These are phyloP conservation scores for Orchesella flavescens DNA, from an alignment of 2,888 invertebrate species.

Conservation along the genomic window DNA sequence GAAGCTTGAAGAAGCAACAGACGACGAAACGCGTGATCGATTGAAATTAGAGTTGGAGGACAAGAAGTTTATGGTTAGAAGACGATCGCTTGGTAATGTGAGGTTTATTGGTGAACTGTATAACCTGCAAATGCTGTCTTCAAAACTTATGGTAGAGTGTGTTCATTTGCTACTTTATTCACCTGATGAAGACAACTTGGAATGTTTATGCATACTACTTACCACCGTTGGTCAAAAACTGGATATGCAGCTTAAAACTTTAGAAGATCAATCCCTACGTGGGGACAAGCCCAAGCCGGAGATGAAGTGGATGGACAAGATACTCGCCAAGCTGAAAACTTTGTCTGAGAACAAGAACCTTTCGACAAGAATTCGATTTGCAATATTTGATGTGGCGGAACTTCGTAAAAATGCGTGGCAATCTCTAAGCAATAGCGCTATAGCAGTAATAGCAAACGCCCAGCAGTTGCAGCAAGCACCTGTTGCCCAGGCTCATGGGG, in stretches of 20 bases:
- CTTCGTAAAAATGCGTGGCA: conserved; percentile 88
- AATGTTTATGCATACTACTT: conserved; percentile 92
- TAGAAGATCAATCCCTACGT: conserved; percentile 16
- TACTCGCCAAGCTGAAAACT: conserved; percentile 82
- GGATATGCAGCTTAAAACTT: conserved; percentile 75
- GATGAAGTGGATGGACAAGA: conserved; percentile 75
- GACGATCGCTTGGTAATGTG: conserved; percentile 70
- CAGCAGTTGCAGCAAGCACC: conserved; percentile 62
- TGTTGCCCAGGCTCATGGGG: conserved; percentile 46
- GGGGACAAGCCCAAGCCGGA: conserved; percentile 67
- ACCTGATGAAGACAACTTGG: conserved; percentile 89
- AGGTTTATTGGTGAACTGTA: conserved; percentile 89
- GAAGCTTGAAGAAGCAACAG: conserved; percentile 78
- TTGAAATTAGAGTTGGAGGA: conserved; percentile 66
- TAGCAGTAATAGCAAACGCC: conserved; percentile 76
- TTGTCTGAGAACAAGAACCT: conserved; percentile 77
- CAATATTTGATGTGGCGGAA: conserved; percentile 85
- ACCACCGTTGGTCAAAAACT: conserved; percentile 92
- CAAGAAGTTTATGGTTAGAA: conserved; percentile 60
- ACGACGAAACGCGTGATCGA: conserved; percentile 75
- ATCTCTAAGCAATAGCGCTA: conserved; percentile 88
- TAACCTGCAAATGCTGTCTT: conserved; percentile 90
- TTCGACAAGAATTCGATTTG: conserved; percentile 79
- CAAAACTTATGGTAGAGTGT: conserved; percentile 90
- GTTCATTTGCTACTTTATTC: conserved; percentile 83